Percentiles rank a stretch among this genome's conserved stretches.
phyloP scores from a whole-genome alignment of 2,888 invertebrate species.

The Willowsia nigromaculata region DNA sequence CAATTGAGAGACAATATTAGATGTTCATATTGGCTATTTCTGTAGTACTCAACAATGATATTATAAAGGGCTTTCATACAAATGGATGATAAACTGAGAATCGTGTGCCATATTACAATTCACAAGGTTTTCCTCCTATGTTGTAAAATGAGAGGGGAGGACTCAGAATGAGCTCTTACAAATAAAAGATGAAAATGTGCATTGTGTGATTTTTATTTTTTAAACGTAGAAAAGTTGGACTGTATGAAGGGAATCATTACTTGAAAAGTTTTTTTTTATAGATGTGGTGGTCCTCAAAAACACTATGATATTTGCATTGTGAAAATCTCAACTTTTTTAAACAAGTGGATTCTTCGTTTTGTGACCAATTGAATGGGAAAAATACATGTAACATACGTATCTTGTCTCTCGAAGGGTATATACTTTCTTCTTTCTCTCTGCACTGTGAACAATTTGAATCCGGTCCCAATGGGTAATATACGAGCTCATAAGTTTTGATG shows the following conservation, averaged over 20 bases:
- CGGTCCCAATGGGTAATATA: slow-evolving; percentile 63
- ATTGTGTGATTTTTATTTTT: neutral
- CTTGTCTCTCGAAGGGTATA: neutral
- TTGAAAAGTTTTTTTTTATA: neutral
- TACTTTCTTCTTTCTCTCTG: neutral
- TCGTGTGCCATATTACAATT: slow-evolving; percentile 27
- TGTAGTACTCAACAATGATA: neutral
- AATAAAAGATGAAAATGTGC: neutral
- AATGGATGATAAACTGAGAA: slow-evolving; percentile 43
- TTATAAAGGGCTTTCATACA: slow-evolving; percentile 17
- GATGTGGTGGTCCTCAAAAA: slow-evolving; percentile 20
- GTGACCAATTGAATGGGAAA: slow-evolving; percentile 44
- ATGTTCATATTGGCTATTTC: neutral
- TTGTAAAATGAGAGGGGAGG: slow-evolving; percentile 35
- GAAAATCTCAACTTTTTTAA: slow-evolving; percentile 35
- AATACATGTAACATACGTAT: neutral
- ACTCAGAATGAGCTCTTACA: neutral
- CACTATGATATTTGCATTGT: slow-evolving; percentile 57
- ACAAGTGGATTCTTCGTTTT: slow-evolving; percentile 33
- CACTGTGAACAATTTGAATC: slow-evolving; percentile 36
- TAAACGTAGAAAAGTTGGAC: neutral
- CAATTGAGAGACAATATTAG: no score
- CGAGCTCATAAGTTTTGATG: slow-evolving; percentile 65
- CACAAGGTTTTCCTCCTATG: slow-evolving; percentile 19
- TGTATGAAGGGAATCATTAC: neutral